These are phyloP conservation scores for Athrips mouffetella DNA, from an alignment of 2,888 invertebrate species.

Conservation along the genomic window DNA sequence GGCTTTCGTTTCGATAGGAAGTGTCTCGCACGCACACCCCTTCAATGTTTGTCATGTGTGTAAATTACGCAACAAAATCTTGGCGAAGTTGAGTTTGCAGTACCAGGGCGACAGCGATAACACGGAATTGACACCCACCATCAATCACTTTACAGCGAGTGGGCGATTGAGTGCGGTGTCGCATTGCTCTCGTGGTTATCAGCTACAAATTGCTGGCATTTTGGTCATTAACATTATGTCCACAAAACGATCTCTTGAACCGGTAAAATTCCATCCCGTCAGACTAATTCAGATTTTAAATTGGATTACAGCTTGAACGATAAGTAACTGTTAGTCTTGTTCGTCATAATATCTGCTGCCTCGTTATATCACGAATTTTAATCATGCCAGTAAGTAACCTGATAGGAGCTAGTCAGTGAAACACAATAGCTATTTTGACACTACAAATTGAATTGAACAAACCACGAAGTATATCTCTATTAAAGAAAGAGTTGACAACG, in stretches of 20 bases:
- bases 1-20: too few species aligned
- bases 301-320: too few species aligned
- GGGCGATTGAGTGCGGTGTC: slow-evolving; percentile 56
- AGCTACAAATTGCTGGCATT: slow-evolving; percentile 65
- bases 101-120: slow-evolving; percentile 55
- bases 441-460: slow-evolving; percentile 33
- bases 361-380: too few species aligned
- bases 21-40: too few species aligned
- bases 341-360: too few species aligned
- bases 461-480: slow-evolving; percentile 11
- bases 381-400: too few species aligned
- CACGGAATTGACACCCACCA: slow-evolving; percentile 62
- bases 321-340: too few species aligned
- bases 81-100: slow-evolving; percentile 31
- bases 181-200: slow-evolving; percentile 68
- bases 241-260: background rate
- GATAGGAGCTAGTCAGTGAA: slow-evolving; percentile 29
- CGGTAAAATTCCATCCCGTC: too few species aligned
- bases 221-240: slow-evolving; percentile 55
- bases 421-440: slow-evolving; percentile 44
- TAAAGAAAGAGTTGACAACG: slow-evolving; percentile 20
- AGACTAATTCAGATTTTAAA: too few species aligned
- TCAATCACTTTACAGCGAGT: slow-evolving; percentile 64
- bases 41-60: slow-evolving; percentile 26
- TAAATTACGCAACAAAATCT: slow-evolving; percentile 49